These are phyloP conservation scores for Cylindroiulus punctatus DNA, from an alignment of 2,888 invertebrate species.

Conservation along the genomic window DNA sequence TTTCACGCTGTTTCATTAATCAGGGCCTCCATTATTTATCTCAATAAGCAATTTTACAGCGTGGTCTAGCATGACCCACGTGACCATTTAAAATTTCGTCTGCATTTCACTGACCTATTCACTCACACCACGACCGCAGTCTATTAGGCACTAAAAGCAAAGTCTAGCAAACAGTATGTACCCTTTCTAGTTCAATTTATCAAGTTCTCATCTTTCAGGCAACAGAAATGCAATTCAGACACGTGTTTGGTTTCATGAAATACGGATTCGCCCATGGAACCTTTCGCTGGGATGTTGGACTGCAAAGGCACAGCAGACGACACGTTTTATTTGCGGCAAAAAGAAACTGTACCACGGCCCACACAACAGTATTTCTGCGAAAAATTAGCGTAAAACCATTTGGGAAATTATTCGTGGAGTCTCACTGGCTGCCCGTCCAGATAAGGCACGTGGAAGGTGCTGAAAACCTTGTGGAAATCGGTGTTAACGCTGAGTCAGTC, in stretches of 20 bases:
- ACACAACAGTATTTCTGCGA: background rate
- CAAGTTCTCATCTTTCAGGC: background rate
- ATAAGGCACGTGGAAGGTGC: background rate
- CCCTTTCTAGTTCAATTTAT: no score
- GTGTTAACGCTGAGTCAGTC: background rate
- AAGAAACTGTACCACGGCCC: background rate
- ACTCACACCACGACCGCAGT: no score
- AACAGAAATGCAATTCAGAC: background rate
- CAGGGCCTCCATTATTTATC: no score
- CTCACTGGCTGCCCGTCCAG: background rate
- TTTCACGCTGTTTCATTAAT: no score
- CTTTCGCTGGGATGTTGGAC: background rate
- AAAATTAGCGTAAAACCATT: background rate
- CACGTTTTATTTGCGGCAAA: background rate
- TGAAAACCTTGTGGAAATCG: background rate
- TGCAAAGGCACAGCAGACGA: background rate
- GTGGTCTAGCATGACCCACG: no score
- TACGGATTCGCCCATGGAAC: background rate
- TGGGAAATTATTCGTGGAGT: background rate
- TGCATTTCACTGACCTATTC: no score
- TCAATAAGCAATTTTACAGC: no score
- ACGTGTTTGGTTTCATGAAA: background rate
- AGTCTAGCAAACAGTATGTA: no score
- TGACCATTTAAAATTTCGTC: no score
- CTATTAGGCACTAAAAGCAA: no score